Conservation (phyloP, 2,113 vertebrate species). For the Sula dactylatra region DNA sequence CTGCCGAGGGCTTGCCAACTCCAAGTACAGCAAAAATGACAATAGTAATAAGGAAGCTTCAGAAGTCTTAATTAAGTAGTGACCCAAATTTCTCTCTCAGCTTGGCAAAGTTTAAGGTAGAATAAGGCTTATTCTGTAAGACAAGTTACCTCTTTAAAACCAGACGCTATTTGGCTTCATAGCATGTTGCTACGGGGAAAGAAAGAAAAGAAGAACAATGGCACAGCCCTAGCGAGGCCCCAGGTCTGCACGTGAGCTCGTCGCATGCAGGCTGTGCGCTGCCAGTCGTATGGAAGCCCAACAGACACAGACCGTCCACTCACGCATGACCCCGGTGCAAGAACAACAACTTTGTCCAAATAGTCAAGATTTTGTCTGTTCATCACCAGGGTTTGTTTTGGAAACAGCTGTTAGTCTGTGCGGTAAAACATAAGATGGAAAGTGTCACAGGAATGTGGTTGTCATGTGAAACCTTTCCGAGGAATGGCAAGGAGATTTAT, state of each 20-base stretch:
- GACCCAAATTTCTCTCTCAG: neutral
- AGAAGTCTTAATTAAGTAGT: neutral
- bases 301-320: neutral
- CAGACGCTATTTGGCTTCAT: accelerated
- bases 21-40: neutral
- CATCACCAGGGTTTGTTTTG: conserved; percentile 55
- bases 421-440: conserved; percentile 53
- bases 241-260: neutral
- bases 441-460: conserved; percentile 59
- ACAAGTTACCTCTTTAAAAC: neutral
- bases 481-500: conserved; percentile 56
- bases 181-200: neutral
- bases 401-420: conserved; percentile 58
- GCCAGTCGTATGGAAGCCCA: neutral
- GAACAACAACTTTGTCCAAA: neutral
- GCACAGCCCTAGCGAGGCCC: neutral
- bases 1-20: neutral
- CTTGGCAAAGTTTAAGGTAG: neutral
- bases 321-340: accelerated
- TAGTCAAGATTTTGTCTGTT: neutral
- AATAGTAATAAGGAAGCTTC: neutral
- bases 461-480: conserved; percentile 59
- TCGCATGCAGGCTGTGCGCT: accelerated
- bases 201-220: neutral
- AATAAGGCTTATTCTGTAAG: neutral